Evolutionary conservation across 2,797 vertebrate species (phyloP).

Genomic region (Siniperca obscura): DNA sequence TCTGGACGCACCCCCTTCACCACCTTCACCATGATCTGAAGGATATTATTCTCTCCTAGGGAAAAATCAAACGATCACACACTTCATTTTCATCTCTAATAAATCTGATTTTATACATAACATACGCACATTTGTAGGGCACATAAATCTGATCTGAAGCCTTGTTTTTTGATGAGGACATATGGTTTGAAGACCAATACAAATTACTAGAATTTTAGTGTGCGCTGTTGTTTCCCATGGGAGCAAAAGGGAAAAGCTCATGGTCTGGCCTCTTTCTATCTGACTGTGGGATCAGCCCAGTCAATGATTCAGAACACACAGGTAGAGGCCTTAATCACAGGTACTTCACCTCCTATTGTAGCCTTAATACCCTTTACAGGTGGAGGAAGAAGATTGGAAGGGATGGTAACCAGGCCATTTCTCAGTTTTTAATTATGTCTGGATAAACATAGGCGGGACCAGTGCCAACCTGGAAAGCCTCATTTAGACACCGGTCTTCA

Average conservation of each 20-base stretch:
- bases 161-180: not conserved
- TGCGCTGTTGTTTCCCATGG: constrained; percentile 59
- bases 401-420: constrained; percentile 36
- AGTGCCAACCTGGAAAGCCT: constrained; percentile 45
- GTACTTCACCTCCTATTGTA: constrained; percentile 56
- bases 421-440: constrained; percentile 63
- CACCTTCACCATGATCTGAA: constrained; percentile 99
- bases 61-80: not conserved
- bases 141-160: not conserved
- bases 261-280: constrained; percentile 53
- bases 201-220: not conserved
- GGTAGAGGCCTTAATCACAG: constrained; percentile 54
- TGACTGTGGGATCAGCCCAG: constrained; percentile 56
- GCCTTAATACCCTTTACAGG: constrained; percentile 52
- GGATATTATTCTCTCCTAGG: constrained; percentile 95
- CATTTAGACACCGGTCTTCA: constrained; percentile 21
- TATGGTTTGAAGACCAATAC: not conserved
- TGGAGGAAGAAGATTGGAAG: constrained; percentile 40
- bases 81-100: not conserved
- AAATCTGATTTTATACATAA: not conserved
- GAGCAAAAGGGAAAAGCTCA: constrained; percentile 44
- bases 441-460: constrained; percentile 49
- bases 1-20: constrained; percentile 95
- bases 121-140: not conserved
- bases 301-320: constrained; percentile 74